Evolutionary conservation across 2,113 vertebrate genomes (phyloP), one percentile per base, ranked within the genome.

Genomic region (Pangasianodon gigas): DNA sequence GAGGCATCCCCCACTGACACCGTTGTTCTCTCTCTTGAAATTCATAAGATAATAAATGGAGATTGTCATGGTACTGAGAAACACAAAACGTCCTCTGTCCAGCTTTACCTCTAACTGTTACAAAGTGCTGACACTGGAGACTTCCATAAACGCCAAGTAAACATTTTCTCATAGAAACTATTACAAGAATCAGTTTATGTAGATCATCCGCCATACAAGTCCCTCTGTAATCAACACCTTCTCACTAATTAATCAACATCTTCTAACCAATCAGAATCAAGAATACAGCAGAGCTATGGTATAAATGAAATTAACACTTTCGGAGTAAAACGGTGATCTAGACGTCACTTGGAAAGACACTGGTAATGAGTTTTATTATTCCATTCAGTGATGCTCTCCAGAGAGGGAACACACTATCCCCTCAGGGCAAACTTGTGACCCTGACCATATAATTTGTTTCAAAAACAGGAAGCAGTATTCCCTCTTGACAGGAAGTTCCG

Each of bases 401-500:
- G 83, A 89, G 80, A 77, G 54, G 24, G 67, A 83, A 29, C 85
- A 62, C 86, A 37, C 58, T 54, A 75, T 80, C 24, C 67, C 44
- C 71, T 54, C 8, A 67, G 41, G 74, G 44, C 54, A 75, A 86
- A 87, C 79, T 32, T 56, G 60, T 82, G 79, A 84, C 77, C 88
- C 88, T 89, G 44, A 91, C 71, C 65, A 85, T 89, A 82, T 88
- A 71, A 91, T 87, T 92, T 90, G 91, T 90, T 86, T 79, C 79
- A 84, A 88, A 89, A 86, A 88, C 89, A 92, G 92, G 92, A 94
- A 93, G 87, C 84, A 89, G 79, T 90, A 83, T 89, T 84, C 87
- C 52, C 83, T 18, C 67, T 71, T 37, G 54, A 84, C 85, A 88
- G 91, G 89, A 92, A 92, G 92, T 87, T 82, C 56, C 62, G 85